Evolutionary conservation across 2,113 vertebrate genomes (phyloP).

Genomic region (Deroptyus accipitrinus): DNA sequence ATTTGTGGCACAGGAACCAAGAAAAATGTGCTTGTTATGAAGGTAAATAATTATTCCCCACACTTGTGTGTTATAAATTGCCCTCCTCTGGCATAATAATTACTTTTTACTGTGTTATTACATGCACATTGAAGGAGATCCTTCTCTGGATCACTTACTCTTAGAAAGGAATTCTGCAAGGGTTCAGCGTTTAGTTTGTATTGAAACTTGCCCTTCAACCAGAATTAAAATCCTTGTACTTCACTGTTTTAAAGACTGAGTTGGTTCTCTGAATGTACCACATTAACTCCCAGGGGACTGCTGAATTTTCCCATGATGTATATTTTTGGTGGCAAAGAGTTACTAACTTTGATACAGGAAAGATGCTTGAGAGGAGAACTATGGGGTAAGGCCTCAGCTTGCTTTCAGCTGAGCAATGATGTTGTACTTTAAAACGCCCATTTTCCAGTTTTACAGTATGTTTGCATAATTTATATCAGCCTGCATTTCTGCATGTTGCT

Average conservation of each 20-base stretch:
- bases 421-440: background rate
- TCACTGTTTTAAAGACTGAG: background rate
- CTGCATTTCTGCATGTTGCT: background rate
- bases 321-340: background rate
- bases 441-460: background rate
- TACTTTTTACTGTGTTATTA: background rate
- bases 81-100: background rate
- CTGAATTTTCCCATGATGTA: background rate
- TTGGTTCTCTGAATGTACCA: background rate
- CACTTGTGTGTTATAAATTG: background rate
- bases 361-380: background rate
- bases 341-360: background rate
- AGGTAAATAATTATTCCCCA: slow-evolving; percentile 42
- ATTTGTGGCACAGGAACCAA: background rate
- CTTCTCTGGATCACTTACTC: background rate
- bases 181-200: background rate
- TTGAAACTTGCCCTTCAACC: background rate
- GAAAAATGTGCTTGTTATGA: background rate
- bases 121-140: background rate
- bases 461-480: background rate
- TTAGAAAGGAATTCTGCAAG: background rate
- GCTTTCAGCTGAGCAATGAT: background rate
- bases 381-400: background rate
- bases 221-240: background rate
- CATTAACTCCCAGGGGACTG: background rate